Base-by-base conservation (phyloP, 1,140 invertebrate species). In the Drosophila guanche region DNA sequence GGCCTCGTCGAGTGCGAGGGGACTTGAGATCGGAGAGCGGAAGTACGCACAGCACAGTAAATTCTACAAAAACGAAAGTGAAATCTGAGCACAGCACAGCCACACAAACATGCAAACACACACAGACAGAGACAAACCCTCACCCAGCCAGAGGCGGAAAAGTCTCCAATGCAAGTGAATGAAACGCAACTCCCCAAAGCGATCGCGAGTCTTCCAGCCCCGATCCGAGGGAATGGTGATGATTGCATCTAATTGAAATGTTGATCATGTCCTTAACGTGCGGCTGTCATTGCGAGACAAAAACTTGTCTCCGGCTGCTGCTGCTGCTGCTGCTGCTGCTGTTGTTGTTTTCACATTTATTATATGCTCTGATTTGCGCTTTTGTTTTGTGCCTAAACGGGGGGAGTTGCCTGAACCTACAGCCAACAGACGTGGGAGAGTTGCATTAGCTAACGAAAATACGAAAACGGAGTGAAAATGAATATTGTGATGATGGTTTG, bases 161-260 rank as follows among this genome's bases (percentile, higher is more conserved):
- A 61, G 57, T 75, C 72, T 79, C 56, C 72, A 61, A 27, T 71
- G 68, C 62, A 76, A 45, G 58, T 68, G 57, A 51, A 73, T 57
- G 46, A 75, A 54, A 69, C 48, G 53, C 22, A 61, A 72, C 62
- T 60, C 66, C 66, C 53, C 71, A 50, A 51, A 51, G 22, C 45
- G 55, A 61, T 56, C 56, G 47, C 56, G 47, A 40, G n/a, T 53
- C 48, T 52, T 20, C 40, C 46, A 33, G 12, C 54, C 8, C 40
- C n/a, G 3, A 22, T n/a, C 20, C 12, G 23, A 29, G 41, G 27
- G 53, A 67, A 77, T 62, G 63, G 52, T 50, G 59, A 71, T 85
- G 81, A 88, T 88, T 88, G 67, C 75, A 79, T 63, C 46, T 79
- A 89, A 88, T 88, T 88, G 83, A 83, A 88, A 88, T 88, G 84